phyloP scores from a whole-genome alignment of 2,113 vertebrate species.

The Chlamydotis undulata region DNA sequence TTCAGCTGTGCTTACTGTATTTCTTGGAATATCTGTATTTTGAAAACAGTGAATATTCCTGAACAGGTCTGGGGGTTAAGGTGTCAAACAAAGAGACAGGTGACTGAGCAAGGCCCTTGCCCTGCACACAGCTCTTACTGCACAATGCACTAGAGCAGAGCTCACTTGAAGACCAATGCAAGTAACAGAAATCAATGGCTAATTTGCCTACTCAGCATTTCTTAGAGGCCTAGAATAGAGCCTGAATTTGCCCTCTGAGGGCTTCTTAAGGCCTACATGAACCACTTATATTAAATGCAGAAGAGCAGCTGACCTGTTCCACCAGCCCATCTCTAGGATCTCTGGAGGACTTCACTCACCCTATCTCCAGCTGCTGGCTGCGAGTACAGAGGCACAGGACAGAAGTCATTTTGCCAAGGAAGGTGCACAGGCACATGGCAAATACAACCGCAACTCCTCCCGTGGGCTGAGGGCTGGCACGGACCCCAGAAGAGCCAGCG shows the following conservation, averaged over 20 bases:
- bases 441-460: background rate
- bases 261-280: background rate
- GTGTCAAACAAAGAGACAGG: background rate
- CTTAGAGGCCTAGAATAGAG: background rate
- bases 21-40: background rate
- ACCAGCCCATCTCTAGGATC: background rate
- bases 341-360: accelerated
- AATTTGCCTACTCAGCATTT: background rate
- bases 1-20: background rate
- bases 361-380: background rate
- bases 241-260: background rate
- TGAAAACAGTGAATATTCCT: background rate
- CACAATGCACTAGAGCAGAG: accelerated
- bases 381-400: background rate
- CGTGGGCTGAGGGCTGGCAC: background rate
- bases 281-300: background rate
- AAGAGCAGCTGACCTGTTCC: background rate
- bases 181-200: background rate
- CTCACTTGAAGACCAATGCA: background rate
- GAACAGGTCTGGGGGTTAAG: background rate
- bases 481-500: background rate
- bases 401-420: background rate
- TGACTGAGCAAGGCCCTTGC: background rate
- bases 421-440: constrained; percentile 24
- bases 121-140: background rate